These are phyloP conservation scores for Neolamprologus modestus DNA, from an alignment of 2,113 vertebrate species.

Conservation along the genomic window DNA sequence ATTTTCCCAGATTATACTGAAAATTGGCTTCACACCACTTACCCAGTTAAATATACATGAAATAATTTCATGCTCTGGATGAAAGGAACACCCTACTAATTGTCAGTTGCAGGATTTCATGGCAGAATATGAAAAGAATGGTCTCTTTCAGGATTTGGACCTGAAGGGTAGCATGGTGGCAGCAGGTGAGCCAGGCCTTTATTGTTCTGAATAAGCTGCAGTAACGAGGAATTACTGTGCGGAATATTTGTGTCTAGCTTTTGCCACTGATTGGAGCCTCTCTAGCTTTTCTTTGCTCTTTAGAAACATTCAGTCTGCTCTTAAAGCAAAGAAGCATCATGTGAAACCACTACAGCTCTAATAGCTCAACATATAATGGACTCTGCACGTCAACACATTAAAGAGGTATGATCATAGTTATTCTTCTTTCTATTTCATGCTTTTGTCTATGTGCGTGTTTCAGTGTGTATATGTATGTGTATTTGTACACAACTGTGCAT, in stretches of 20 bases:
- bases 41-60: neutral
- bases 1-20: neutral
- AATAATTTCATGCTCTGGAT: conserved; percentile 3
- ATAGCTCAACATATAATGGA: neutral
- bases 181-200: neutral
- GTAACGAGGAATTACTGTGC: neutral
- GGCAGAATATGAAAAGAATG: neutral
- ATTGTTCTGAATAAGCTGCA: neutral
- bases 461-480: neutral
- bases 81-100: neutral
- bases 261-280: neutral
- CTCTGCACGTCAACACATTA: neutral
- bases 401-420: neutral
- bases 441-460: neutral
- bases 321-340: neutral
- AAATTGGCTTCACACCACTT: neutral
- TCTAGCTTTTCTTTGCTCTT: neutral
- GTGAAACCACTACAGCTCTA: neutral
- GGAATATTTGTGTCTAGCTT: neutral
- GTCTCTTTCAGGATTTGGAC: conserved; percentile 15
- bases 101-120: conserved; percentile 9
- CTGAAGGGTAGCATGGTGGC: neutral
- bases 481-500: neutral
- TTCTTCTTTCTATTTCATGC: neutral
- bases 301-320: neutral